phyloP scores from a whole-genome alignment of 2,888 invertebrate species.

The Molorchus minor region DNA sequence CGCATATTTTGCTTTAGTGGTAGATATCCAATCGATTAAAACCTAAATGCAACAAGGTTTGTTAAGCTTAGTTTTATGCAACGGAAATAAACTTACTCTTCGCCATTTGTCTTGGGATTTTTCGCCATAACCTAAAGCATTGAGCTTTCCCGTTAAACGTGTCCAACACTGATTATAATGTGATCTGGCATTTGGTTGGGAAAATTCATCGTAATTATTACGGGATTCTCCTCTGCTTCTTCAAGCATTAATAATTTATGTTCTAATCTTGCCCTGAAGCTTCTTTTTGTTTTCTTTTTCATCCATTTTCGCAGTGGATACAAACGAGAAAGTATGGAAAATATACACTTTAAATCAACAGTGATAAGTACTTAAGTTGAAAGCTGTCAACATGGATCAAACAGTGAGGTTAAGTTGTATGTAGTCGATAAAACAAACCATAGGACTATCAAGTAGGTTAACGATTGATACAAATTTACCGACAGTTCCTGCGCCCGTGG shows the following conservation, averaged over 20 bases:
- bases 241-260: constrained; percentile 7
- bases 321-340: background rate
- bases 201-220: constrained; percentile 12
- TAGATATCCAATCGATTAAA: constrained; percentile 9
- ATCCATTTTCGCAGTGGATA: background rate
- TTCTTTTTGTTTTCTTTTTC: constrained; percentile 4
- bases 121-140: constrained; percentile 17
- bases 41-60: constrained; percentile 5
- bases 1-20: constrained; percentile 11
- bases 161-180: constrained; percentile 8
- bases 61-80: background rate
- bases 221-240: constrained; percentile 12
- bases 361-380: no score
- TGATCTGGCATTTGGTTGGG: constrained; percentile 1
- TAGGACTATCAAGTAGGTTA: no score
- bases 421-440: no score
- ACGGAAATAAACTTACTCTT: constrained; percentile 13
- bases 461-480: background rate
- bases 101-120: constrained; percentile 18
- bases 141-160: background rate
- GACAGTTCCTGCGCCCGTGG: background rate
- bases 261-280: background rate
- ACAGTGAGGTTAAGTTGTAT: no score
- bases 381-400: no score
- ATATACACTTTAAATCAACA: no score